Evolutionary conservation across 2,888 invertebrate species (phyloP).

Genomic region (Mystacides longicornis): DNA sequence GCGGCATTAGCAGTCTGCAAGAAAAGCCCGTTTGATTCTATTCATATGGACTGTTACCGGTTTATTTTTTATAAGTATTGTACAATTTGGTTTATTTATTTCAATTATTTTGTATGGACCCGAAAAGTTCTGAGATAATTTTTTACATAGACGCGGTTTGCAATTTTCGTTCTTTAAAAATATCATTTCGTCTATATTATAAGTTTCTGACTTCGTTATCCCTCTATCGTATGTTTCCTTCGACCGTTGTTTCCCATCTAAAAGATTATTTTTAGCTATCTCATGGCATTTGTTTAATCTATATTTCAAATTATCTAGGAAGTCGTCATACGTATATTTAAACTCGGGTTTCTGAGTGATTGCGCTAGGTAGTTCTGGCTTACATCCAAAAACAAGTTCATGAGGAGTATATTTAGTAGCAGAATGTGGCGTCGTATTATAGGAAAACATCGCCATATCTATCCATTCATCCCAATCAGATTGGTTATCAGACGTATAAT

Average conservation of each 20-base stretch:
- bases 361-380: slow-evolving; percentile 26
- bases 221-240: slow-evolving; percentile 26
- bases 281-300: slow-evolving; percentile 26
- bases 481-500: slow-evolving; percentile 28
- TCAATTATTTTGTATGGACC: neutral
- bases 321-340: slow-evolving; percentile 28
- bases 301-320: slow-evolving; percentile 15
- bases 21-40: no score
- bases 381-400: slow-evolving; percentile 29
- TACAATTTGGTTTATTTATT: neutral
- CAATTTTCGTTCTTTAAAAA: slow-evolving; percentile 11
- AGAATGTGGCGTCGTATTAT: slow-evolving; percentile 29
- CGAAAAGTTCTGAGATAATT: neutral
- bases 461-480: slow-evolving; percentile 31
- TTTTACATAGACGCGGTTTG: neutral
- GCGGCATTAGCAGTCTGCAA: no score
- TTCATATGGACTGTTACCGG: no score
- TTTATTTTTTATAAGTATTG: no score
- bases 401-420: slow-evolving; percentile 29
- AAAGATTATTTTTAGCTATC: slow-evolving; percentile 27
- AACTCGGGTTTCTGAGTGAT: slow-evolving; percentile 25
- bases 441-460: slow-evolving; percentile 29
- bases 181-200: slow-evolving; percentile 24
- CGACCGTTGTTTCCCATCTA: slow-evolving; percentile 21
- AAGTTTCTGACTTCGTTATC: slow-evolving; percentile 16